phyloP scores from a whole-genome alignment of 2,888 invertebrate genomes.

The Drosophila koepferae region DNA sequence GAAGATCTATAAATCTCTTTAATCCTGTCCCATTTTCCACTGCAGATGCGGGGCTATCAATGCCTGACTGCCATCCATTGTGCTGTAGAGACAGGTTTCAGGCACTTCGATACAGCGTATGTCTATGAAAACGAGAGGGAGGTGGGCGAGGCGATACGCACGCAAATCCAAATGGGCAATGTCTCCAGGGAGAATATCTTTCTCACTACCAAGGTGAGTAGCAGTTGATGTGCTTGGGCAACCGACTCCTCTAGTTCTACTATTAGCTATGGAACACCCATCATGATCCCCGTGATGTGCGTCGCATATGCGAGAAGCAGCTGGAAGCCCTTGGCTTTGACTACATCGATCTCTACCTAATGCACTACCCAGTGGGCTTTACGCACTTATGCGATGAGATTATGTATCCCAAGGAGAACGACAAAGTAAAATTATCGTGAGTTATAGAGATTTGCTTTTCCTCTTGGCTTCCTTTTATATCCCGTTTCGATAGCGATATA shows the following conservation, averaged over 20 bases:
- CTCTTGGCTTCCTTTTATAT: no score
- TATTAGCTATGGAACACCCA: conserved; percentile 69
- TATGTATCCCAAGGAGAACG: conserved; percentile 27
- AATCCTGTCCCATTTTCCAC: neutral
- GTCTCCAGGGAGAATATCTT: conserved; percentile 85
- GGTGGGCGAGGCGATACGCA: conserved; percentile 85
- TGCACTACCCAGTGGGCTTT: conserved; percentile 93
- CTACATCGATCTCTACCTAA: conserved; percentile 92
- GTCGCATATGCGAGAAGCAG: conserved; percentile 88
- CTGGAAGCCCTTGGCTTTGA: conserved; percentile 88
- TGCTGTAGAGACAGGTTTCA: conserved; percentile 86
- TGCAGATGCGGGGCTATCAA: conserved; percentile 71
- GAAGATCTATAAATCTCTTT: neutral
- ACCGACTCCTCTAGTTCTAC: neutral
- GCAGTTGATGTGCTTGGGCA: rapidly evolving
- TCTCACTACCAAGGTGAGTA: conserved; percentile 78
- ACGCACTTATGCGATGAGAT: conserved; percentile 85
- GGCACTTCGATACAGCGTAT: conserved; percentile 86
- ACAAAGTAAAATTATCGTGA: conserved; percentile 44
- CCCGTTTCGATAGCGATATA: conserved; percentile 78
- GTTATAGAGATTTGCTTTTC: neutral
- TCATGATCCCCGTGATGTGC: conserved; percentile 89
- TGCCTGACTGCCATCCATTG: conserved; percentile 83
- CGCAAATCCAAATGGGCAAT: conserved; percentile 84
- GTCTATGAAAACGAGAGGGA: conserved; percentile 85